A percentile compares a stretch with the other conserved stretches of the same genome.
Conservation (phyloP, 2,888 invertebrate species). For the Margaritifera margaritifera region DNA sequence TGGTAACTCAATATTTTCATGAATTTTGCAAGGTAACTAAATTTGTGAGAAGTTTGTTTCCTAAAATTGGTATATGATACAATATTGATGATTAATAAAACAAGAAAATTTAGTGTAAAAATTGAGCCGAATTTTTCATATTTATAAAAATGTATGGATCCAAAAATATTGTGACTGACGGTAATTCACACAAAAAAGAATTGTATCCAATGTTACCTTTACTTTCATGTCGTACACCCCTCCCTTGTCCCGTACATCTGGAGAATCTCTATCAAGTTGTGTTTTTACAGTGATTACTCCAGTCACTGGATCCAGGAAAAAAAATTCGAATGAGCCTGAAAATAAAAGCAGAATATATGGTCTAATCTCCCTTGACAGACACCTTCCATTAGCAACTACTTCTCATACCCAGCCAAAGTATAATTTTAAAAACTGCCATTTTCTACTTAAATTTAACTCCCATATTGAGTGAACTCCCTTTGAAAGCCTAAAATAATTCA, state of each 20-base stretch:
- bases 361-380: not conserved
- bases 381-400: not conserved
- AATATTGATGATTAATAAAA: too few species aligned
- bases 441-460: not conserved
- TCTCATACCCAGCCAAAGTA: not conserved
- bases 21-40: too few species aligned
- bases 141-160: too few species aligned
- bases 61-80: too few species aligned
- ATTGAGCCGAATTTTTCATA: too few species aligned
- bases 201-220: slow-evolving; percentile 39
- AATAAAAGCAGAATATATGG: not conserved
- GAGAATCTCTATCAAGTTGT: slow-evolving; percentile 52
- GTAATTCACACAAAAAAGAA: not conserved
- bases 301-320: slow-evolving; percentile 45
- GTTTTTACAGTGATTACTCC: slow-evolving; percentile 58
- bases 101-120: too few species aligned
- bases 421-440: not conserved
- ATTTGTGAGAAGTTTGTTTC: too few species aligned
- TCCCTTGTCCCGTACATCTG: slow-evolving; percentile 49
- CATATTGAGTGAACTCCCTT: too few species aligned
- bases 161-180: too few species aligned
- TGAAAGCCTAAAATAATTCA: too few species aligned
- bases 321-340: slow-evolving; percentile 7
- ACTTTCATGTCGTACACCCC: slow-evolving; percentile 63
- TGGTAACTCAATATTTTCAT: too few species aligned